Percentiles rank a stretch among this genome's conserved stretches.
These are phyloP conservation scores for Sinotaia quadrata DNA, from an alignment of 2,888 invertebrate genomes.

Conservation along the genomic window DNA sequence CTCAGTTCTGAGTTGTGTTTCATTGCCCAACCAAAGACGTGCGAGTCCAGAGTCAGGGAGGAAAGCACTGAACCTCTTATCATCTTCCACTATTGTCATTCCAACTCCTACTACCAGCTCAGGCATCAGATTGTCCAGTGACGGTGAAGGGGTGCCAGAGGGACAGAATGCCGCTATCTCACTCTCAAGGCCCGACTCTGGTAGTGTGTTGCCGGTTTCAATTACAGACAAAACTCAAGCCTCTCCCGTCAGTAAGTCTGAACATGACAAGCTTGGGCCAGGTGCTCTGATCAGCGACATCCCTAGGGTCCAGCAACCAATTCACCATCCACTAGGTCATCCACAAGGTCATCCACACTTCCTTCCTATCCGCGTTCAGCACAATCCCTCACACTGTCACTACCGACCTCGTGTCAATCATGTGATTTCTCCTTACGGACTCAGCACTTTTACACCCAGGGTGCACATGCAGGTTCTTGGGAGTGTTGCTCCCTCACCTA, in stretches of 20 bases:
- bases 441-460: not conserved
- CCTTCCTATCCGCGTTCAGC: too few relatives aligned
- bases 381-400: not conserved
- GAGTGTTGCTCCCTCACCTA: too few relatives aligned
- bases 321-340: too few relatives aligned
- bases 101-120: not conserved
- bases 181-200: not conserved
- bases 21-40: too few relatives aligned
- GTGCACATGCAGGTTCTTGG: not conserved
- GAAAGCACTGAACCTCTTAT: slow-evolving; percentile 1
- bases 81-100: slow-evolving; percentile 14
- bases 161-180: not conserved
- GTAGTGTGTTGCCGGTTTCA: too few relatives aligned
- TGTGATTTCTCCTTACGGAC: not conserved
- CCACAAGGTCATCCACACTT: too few relatives aligned
- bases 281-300: too few relatives aligned
- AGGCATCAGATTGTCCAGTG: not conserved
- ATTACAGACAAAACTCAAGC: too few relatives aligned
- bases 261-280: too few relatives aligned
- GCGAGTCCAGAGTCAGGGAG: not conserved
- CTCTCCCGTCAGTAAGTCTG: too few relatives aligned
- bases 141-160: not conserved
- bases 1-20: too few relatives aligned
- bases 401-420: not conserved
- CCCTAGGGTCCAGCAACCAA: too few relatives aligned